These are phyloP conservation scores for Acanthosepion lycidas DNA, from an alignment of 2,888 invertebrate genomes.

Conservation along the genomic window DNA sequence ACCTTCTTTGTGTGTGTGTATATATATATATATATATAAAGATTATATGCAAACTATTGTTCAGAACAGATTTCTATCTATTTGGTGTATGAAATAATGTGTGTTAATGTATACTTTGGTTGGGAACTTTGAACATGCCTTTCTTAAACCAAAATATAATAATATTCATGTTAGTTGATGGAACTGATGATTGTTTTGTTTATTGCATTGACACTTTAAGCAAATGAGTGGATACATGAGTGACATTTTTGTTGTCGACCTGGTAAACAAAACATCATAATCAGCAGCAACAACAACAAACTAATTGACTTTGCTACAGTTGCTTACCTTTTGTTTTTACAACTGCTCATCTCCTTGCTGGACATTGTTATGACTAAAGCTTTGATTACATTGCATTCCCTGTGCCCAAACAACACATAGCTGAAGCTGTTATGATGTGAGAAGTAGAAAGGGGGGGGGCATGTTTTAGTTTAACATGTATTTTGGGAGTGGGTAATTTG, in stretches of 20 bases:
- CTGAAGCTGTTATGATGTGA: background rate
- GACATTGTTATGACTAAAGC: slow-evolving; percentile 38
- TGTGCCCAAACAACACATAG: background rate
- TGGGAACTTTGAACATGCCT: background rate
- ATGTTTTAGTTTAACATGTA: background rate
- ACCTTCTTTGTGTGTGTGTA: background rate
- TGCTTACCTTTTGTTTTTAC: background rate
- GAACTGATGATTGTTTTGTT: background rate
- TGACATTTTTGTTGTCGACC: background rate
- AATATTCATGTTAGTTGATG: background rate
- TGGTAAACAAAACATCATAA: background rate
- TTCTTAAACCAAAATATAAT: background rate
- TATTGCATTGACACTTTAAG: background rate
- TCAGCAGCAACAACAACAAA: background rate
- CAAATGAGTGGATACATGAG: background rate
- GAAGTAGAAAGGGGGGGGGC: background rate
- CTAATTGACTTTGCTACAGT: background rate
- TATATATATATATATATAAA: background rate
- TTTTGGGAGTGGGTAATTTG: background rate
- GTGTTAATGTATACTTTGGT: background rate
- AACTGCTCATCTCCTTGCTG: background rate
- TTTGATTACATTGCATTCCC: background rate
- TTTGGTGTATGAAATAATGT: too few relatives aligned
- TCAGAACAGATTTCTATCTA: background rate
- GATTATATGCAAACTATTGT: background rate